These are phyloP conservation scores for Tetropium fuscum DNA, from an alignment of 2,888 invertebrate genomes.

Conservation along the genomic window DNA sequence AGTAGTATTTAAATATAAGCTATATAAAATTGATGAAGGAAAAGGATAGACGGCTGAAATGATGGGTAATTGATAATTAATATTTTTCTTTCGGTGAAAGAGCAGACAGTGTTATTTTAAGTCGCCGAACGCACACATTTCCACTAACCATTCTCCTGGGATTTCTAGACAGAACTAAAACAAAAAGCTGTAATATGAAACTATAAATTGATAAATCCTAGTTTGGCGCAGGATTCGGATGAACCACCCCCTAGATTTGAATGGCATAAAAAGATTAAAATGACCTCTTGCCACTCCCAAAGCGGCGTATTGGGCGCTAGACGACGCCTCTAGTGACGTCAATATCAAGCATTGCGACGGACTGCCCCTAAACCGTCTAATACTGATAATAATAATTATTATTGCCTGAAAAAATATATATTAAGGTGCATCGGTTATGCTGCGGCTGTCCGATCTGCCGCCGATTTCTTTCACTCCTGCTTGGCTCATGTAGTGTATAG, in stretches of 20 bases:
- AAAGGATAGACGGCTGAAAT: no score
- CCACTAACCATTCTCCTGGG: neutral
- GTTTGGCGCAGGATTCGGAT: constrained; percentile 61
- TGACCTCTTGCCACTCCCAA: constrained; percentile 67
- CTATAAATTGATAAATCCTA: constrained; percentile 47
- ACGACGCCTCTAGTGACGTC: constrained; percentile 66
- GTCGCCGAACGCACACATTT: neutral
- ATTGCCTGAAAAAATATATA: constrained; percentile 28
- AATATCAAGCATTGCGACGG: constrained; percentile 61
- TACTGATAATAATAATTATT: constrained; percentile 45
- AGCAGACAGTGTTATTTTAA: neutral
- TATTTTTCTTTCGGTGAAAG: neutral
- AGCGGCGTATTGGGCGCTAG: constrained; percentile 63
- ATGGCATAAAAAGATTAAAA: constrained; percentile 67
- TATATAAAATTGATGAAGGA: no score
- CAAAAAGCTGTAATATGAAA: constrained; percentile 29
- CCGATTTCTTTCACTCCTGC: constrained; percentile 44
- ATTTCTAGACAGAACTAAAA: constrained; percentile 21
- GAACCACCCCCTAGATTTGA: constrained; percentile 66
- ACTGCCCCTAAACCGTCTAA: constrained; percentile 59
- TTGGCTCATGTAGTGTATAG: constrained; percentile 55
- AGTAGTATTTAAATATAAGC: no score
- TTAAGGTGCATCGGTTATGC: constrained; percentile 23
- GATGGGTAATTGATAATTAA: no score
- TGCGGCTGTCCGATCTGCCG: constrained; percentile 42